Evolutionary conservation across 2,888 invertebrate genomes (phyloP), one percentile per base, ranked within the genome.

Genomic region (Epistrophe eligans): DNA sequence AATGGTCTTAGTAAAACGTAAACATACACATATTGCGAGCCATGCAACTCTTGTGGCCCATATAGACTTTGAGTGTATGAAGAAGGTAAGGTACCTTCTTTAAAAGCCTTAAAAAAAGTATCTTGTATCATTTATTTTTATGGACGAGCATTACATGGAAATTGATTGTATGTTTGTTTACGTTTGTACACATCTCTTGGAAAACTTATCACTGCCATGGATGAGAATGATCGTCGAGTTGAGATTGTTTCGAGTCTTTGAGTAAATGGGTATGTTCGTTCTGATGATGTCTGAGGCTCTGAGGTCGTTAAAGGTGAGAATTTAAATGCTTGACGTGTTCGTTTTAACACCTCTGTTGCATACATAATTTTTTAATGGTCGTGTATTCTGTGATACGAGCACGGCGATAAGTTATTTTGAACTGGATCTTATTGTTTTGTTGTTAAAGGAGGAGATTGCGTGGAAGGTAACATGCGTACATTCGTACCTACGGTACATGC

Each of bases 251-350:
- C 5, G 64, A 66, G 66, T 48, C 60, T 24, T 13, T 8, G 32
- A 32, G 55, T 15, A 32, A 24, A 3, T 32, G 5, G 2, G 5
- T 35, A 35, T 35, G 15, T 40, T 35, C n/a, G n/a, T n/a, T n/a
- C n/a, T n/a, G n/a, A n/a, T n/a, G n/a, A n/a, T 50, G 52, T 1
- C 43, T 43, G 35, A 7, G 32, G 32, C 5, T 19, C 60, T 58
- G 19, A 24, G 48, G 64, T 45, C 19, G 55, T 57, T 43, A 55
- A 55, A 87, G 87, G 87, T 87, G 87, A 87, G 82, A 87, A 87
- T 87, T 87, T 87, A 87, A 87, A 87, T 87, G 87, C 87, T 87
- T 87, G 79, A 60, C 71, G 87, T 87, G 82, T 87, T 82, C 82
- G 64, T 76, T 87, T 87, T 87, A 87, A 87, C 82, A 87, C 87